phyloP scores from a whole-genome alignment of 2,797 vertebrate species.

The Premnoplex brunnescens region DNA sequence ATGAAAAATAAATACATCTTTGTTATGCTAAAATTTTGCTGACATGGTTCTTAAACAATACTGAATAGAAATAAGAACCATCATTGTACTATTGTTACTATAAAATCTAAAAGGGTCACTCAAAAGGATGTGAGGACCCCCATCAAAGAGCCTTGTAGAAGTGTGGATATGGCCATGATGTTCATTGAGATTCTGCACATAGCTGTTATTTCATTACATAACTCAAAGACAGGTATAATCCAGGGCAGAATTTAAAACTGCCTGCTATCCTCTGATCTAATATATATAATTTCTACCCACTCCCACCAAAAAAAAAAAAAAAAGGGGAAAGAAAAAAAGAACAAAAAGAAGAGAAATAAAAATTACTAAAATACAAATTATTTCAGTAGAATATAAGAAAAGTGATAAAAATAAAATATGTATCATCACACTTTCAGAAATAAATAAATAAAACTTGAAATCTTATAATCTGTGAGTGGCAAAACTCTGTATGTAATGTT shows the following conservation, averaged over 20 bases:
- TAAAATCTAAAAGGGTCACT: not conserved
- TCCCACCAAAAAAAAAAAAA: too few relatives aligned
- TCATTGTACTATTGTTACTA: not conserved
- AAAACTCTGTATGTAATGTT: not conserved
- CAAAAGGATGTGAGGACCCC: not conserved
- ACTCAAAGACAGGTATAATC: not conserved
- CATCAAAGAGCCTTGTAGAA: not conserved
- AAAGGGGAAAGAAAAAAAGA: too few relatives aligned
- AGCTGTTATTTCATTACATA: not conserved
- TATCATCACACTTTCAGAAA: not conserved
- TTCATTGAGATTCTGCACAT: not conserved
- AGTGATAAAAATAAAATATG: not conserved
- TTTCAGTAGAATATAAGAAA: not conserved
- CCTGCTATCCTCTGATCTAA: not conserved
- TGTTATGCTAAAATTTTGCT: not conserved
- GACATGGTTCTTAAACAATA: not conserved
- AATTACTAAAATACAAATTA: not conserved
- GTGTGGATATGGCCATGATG: not conserved
- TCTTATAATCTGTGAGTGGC: not conserved
- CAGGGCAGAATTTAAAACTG: not conserved
- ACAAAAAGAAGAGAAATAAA: not conserved
- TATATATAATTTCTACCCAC: not conserved
- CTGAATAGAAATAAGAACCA: not conserved
- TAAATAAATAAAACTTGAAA: not conserved
- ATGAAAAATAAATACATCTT: not conserved